phyloP scores from a whole-genome alignment of 2,888 invertebrate species.

The Thecocarcelia acutangulata region DNA sequence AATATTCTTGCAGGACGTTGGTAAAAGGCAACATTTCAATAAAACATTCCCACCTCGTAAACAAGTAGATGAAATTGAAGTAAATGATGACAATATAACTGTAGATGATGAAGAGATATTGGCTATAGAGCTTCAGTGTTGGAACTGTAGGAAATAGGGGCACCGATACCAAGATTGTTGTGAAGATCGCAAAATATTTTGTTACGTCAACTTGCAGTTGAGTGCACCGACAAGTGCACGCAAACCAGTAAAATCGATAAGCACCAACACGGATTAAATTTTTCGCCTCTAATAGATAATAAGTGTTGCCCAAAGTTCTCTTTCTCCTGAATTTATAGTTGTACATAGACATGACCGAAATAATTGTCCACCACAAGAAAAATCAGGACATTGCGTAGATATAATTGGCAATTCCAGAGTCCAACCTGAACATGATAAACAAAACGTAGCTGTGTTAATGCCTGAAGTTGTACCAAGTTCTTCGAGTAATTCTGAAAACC shows the following conservation, averaged over 20 bases:
- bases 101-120: not conserved
- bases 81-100: not conserved
- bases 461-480: no score
- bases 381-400: not conserved
- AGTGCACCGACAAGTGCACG: not conserved
- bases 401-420: not conserved
- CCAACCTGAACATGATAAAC: not conserved
- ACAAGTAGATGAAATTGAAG: not conserved
- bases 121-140: not conserved
- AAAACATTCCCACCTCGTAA: constrained; percentile 3
- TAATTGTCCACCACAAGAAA: no score
- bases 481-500: not conserved
- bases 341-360: no score
- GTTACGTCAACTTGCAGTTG: not conserved
- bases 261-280: not conserved
- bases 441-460: not conserved
- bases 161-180: not conserved
- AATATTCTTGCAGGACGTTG: not conserved
- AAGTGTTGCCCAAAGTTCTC: not conserved
- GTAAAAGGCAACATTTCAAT: not conserved
- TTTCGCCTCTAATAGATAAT: not conserved
- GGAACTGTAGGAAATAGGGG: not conserved
- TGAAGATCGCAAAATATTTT: not conserved
- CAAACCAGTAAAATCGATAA: not conserved
- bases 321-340: not conserved